Percentiles rank a stretch among this genome's conserved stretches.
Conservation (phyloP, 2,113 vertebrate genomes). For the Abramis brama region DNA sequence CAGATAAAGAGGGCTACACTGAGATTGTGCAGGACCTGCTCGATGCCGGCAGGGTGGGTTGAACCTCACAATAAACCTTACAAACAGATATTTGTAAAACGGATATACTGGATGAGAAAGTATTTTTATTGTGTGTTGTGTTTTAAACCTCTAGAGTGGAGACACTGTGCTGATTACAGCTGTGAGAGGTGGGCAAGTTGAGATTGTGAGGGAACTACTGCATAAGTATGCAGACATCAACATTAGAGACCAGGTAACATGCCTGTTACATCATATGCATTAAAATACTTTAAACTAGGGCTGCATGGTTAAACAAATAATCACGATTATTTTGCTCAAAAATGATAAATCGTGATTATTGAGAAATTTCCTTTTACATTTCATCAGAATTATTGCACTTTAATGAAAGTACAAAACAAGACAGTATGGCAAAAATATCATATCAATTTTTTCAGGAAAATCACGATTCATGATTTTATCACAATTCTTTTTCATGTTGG, state of each 20-base stretch:
- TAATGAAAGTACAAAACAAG: no score
- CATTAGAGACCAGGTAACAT: slow-evolving; percentile 90
- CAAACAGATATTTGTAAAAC: not conserved
- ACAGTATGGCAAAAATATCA: no score
- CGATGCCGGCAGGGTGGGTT: slow-evolving; percentile 90
- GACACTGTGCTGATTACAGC: slow-evolving; percentile 97
- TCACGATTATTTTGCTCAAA: no score
- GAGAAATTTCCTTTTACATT: not conserved
- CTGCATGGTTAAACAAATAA: not conserved
- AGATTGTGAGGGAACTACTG: slow-evolving; percentile 93
- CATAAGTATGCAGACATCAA: slow-evolving; percentile 98
- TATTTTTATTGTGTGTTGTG: not conserved
- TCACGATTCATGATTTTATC: no score
- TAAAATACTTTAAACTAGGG: not conserved
- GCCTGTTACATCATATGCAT: not conserved
- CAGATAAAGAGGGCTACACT: slow-evolving; percentile 92
- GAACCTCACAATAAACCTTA: not conserved
- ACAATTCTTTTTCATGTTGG: no score
- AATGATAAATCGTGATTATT: not conserved
- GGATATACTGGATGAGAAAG: not conserved
- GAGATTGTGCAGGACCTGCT: slow-evolving; percentile 97
- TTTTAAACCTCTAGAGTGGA: slow-evolving; percentile 80
- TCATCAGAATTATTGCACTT: not conserved
- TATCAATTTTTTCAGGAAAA: no score
- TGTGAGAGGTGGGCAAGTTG: slow-evolving; percentile 93